These are phyloP conservation scores for Aphidoletes aphidimyza DNA, from an alignment of 2,888 invertebrate species.

Conservation along the genomic window DNA sequence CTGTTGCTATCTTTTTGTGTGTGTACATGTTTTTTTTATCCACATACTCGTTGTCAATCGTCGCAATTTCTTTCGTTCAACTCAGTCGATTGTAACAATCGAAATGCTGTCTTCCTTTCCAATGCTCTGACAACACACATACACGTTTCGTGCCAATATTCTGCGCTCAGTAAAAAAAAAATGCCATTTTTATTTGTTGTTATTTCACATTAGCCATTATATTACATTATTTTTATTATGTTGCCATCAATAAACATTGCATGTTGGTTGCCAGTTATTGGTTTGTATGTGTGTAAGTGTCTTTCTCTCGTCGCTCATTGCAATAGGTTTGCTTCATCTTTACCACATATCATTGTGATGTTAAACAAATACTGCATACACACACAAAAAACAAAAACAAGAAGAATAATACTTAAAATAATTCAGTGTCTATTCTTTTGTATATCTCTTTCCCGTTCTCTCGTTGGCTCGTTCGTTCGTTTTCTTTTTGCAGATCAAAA, in stretches of 20 bases:
- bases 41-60: slow-evolving; percentile 4
- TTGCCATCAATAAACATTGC: slow-evolving; percentile 49
- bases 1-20: too few relatives aligned
- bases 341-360: not conserved
- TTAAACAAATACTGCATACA: slow-evolving; percentile 34
- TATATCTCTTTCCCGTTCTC: not conserved
- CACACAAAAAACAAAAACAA: too few relatives aligned
- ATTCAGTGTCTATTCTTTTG: not conserved
- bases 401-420: not conserved
- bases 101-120: not conserved
- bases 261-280: not conserved
- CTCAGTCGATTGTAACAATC: slow-evolving; percentile 38
- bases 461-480: not conserved
- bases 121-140: not conserved
- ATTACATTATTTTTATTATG: slow-evolving; percentile 51
- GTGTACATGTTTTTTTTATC: too few relatives aligned
- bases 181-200: not conserved
- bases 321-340: not conserved
- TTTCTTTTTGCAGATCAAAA: not conserved
- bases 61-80: not conserved
- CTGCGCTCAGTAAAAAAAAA: not conserved
- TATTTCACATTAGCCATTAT: not conserved
- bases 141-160: too few relatives aligned
- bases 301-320: not conserved
- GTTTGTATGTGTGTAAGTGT: too few relatives aligned